These are phyloP conservation scores for Argopecten irradians DNA, from an alignment of 1,140 invertebrate species.

Conservation along the genomic window DNA sequence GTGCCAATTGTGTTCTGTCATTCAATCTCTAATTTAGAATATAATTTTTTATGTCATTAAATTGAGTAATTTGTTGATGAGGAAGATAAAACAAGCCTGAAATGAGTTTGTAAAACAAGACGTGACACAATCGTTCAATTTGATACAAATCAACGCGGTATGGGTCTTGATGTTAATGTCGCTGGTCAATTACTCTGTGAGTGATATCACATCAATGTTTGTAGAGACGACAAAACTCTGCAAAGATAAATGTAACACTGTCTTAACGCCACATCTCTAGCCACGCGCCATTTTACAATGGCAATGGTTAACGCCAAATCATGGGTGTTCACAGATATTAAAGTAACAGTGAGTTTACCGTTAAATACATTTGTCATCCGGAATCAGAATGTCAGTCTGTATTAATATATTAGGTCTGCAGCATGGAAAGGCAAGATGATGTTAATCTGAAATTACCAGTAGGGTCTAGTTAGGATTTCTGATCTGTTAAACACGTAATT, in stretches of 20 bases:
- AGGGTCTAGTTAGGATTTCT: neutral
- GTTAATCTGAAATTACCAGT: conserved; percentile 10
- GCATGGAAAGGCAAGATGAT: neutral
- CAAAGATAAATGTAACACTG: neutral
- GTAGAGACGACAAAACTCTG: neutral
- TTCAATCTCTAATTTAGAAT: neutral
- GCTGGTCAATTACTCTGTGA: neutral
- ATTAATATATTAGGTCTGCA: conserved; percentile 1
- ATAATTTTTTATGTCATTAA: neutral
- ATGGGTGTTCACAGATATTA: neutral
- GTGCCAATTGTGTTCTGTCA: neutral
- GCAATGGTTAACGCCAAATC: neutral
- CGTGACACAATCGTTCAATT: neutral
- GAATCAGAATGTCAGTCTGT: neutral
- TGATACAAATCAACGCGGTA: neutral
- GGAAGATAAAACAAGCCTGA: neutral
- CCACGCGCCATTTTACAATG: neutral
- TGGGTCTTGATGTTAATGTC: neutral
- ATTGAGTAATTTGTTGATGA: neutral
- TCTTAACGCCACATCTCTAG: neutral
- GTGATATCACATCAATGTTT: conserved; percentile 9
- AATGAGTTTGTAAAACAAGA: neutral
- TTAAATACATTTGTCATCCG: neutral
- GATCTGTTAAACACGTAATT: neutral
- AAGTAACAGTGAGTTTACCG: neutral